Evolutionary conservation across 2,113 vertebrate genomes (phyloP).

Genomic region (Siphamia tubifer): DNA sequence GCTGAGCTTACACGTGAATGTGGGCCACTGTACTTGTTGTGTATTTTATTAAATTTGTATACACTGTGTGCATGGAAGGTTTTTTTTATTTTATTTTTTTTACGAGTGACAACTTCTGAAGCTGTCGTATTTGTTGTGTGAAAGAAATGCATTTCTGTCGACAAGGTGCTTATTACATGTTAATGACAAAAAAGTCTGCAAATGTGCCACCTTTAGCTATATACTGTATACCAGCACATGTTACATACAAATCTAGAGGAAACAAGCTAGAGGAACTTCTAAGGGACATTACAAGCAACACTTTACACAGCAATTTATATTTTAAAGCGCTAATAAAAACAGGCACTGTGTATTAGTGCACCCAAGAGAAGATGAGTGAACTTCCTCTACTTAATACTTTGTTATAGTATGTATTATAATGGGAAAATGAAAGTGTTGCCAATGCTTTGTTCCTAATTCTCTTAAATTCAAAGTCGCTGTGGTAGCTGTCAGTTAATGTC

Average conservation of each 20-base stretch:
- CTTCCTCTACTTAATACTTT: conserved; percentile 47
- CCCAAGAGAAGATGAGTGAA: conserved; percentile 42
- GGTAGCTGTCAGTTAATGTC: conserved; percentile 22
- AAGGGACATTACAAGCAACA: conserved; percentile 20
- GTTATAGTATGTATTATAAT: conserved; percentile 16
- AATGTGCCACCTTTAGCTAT: conserved; percentile 43
- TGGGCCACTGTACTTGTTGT: conserved; percentile 93
- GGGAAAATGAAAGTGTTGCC: conserved; percentile 13
- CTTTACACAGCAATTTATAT: conserved; percentile 55
- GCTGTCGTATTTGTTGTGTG: conserved; percentile 85
- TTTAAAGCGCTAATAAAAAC: conserved; percentile 60
- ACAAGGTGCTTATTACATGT: conserved; percentile 48
- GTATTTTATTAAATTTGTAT: conserved; percentile 99
- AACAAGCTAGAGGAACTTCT: conserved; percentile 20
- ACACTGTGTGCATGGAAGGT: conserved; percentile 95
- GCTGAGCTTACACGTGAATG: conserved; percentile 98
- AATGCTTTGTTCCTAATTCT: conserved; percentile 3
- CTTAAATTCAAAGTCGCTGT: conserved; percentile 25
- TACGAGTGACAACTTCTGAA: conserved; percentile 84
- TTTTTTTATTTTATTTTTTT: too few relatives aligned
- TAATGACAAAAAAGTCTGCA: conserved; percentile 44
- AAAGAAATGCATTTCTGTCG: conserved; percentile 45
- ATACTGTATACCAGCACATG: conserved; percentile 44
- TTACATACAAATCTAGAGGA: conserved; percentile 19
- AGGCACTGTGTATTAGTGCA: conserved; percentile 55